Evolutionary conservation across 2,888 invertebrate species (phyloP), one percentile per base, ranked within the genome.

Genomic region (Oxytorus armatus): DNA sequence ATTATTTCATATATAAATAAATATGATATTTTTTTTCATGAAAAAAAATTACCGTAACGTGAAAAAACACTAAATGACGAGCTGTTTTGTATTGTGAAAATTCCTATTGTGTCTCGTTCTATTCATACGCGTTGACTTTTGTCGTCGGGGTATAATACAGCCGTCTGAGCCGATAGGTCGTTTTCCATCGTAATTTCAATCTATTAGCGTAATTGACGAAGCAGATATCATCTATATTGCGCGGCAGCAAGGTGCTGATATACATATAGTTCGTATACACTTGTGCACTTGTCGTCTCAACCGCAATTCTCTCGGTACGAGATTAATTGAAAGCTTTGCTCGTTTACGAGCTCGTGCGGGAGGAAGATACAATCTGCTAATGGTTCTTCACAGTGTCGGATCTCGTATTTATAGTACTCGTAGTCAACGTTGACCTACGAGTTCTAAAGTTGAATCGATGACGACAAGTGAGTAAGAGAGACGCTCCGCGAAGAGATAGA

Each of bases 291-390:
- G 79, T 74, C 82, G 80, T 81, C 74, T 81, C 75, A 79, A 77
- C 76, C 70, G 59, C 85, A 82, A 84, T 82, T 79, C 77, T 79
- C 83, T 80, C n/a, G 78, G 82, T 84, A 80, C 81, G 82, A 82
- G 82, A 84, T 85, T 83, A 83, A 85, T 83, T 82, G 84, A 85
- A 80, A 82, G 79, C 75, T 79, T 81, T 66, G 76, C 65, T 81
- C n/a, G 66, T 66, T 78, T 77, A 79, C 68, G 68, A 72, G 70
- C 18, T 57, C 57, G 83, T n/a, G n/a, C 77, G 80, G 84, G 81
- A 83, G 85, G 79, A 82, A 85, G 87, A 88, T 89, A 88, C 89
- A 90, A 90, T 90, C 87, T 88, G 85, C 90, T 90, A 90, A 90
- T 90, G 90, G 90, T 85, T 86, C 59, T 33, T 33, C 57, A 57